Conservation (phyloP, 2,888 invertebrate genomes). For the Tenthredo notha region DNA sequence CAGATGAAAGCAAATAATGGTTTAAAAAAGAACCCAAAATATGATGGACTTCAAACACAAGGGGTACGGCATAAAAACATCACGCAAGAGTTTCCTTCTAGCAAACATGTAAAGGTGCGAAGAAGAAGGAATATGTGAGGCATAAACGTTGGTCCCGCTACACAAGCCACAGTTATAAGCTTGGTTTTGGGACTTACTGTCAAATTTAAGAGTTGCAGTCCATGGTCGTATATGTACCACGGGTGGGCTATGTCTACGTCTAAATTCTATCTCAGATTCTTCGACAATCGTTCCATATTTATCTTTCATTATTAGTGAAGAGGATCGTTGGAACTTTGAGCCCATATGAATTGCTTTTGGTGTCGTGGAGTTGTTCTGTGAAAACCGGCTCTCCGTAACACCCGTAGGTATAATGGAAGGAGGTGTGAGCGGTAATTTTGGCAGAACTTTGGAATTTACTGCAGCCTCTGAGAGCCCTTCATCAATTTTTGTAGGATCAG, state of each 20-base stretch:
- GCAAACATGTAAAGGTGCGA: slow-evolving; percentile 51
- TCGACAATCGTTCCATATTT: slow-evolving; percentile 29
- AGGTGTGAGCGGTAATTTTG: slow-evolving; percentile 3
- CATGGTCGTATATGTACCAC: slow-evolving; percentile 51
- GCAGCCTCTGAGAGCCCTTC: neutral
- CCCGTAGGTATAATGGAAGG: neutral
- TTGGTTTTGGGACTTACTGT: slow-evolving; percentile 51
- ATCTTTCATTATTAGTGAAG: slow-evolving; percentile 9
- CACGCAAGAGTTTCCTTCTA: slow-evolving; percentile 47
- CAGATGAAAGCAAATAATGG: slow-evolving; percentile 33
- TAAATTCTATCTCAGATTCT: slow-evolving; percentile 39
- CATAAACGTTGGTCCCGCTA: slow-evolving; percentile 46
- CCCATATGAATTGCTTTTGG: neutral
- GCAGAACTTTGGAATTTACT: neutral
- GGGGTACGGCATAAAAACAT: slow-evolving; percentile 17
- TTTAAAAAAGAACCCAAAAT: slow-evolving; percentile 25
- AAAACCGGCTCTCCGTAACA: neutral
- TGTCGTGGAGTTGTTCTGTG: neutral
- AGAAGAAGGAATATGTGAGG: slow-evolving; percentile 42
- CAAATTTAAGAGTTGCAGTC: slow-evolving; percentile 21
- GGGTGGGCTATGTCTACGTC: slow-evolving; percentile 35
- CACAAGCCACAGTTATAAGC: slow-evolving; percentile 53
- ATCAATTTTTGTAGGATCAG: neutral
- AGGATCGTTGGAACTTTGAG: slow-evolving; percentile 29
- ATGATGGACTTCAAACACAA: slow-evolving; percentile 24